These are phyloP conservation scores for Chlamydotis undulata DNA, from an alignment of 2,113 vertebrate species.

Conservation along the genomic window DNA sequence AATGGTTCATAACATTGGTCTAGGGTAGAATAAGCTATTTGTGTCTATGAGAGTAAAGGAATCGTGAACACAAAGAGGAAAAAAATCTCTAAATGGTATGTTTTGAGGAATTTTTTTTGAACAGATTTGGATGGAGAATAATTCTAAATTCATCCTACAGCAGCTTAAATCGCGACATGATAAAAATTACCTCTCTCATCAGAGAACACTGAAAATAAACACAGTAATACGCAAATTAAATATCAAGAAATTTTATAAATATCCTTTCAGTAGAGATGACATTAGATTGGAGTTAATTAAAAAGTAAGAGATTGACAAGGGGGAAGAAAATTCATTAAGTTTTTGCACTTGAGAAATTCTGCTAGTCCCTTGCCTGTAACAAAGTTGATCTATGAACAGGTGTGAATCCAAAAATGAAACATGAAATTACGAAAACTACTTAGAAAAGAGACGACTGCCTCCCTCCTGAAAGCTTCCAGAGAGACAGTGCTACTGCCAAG, in stretches of 20 bases:
- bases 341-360: conserved; percentile 6
- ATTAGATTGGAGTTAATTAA: not conserved
- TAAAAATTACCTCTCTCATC: not conserved
- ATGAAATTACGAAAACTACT: not conserved
- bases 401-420: not conserved
- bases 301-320: not conserved
- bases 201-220: not conserved
- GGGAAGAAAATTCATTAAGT: not conserved
- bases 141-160: not conserved
- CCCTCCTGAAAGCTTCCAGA: not conserved
- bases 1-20: not conserved
- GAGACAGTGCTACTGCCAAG: not conserved
- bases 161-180: fast-evolving
- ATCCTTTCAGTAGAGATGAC: not conserved
- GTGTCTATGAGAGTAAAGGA: not conserved
- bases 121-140: not conserved
- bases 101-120: not conserved
- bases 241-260: not conserved
- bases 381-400: not conserved
- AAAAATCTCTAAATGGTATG: not conserved
- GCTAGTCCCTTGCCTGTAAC: not conserved
- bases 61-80: not conserved
- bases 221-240: not conserved
- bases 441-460: not conserved
- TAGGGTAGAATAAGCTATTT: not conserved